These are phyloP conservation scores for Pseudococcus jackbeardsleyi DNA, from an alignment of 2,888 invertebrate genomes.

Conservation along the genomic window DNA sequence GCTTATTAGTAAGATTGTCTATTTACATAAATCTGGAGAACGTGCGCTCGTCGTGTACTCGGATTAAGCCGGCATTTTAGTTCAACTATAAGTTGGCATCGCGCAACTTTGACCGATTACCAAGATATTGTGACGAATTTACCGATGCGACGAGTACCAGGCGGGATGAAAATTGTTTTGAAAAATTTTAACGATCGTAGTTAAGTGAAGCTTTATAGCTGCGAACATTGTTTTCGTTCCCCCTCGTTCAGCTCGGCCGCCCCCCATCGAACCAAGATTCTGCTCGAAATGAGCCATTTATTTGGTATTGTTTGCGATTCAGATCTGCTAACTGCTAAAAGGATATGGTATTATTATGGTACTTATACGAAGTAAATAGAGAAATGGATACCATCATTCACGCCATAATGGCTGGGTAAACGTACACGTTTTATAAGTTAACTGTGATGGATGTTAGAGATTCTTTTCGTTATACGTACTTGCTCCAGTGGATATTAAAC, in stretches of 20 bases:
- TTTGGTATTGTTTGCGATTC: constrained; percentile 55
- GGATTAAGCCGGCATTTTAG: background rate
- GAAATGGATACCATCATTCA: constrained; percentile 63
- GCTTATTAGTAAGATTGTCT: constrained; percentile 27
- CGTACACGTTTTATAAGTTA: constrained; percentile 60
- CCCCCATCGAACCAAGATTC: background rate
- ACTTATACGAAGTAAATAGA: constrained; percentile 61
- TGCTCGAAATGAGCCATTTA: constrained; percentile 55
- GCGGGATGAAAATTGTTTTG: constrained; percentile 1
- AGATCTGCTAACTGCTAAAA: constrained; percentile 45
- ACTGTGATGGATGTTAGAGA: constrained; percentile 60
- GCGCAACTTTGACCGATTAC: constrained; percentile 1
- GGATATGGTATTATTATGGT: constrained; percentile 56
- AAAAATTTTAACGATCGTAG: constrained; percentile 20
- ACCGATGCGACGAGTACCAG: background rate
- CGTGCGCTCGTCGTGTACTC: background rate
- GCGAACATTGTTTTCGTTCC: constrained; percentile 15
- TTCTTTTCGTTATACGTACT: constrained; percentile 53
- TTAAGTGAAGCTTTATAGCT: constrained; percentile 18
- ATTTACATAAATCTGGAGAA: constrained; percentile 1
- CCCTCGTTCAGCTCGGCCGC: background rate
- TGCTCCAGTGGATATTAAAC: constrained; percentile 31
- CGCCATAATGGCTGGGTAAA: constrained; percentile 61
- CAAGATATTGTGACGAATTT: constrained; percentile 12
- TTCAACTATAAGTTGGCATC: background rate